Evolutionary conservation across 64 coral and sea anemone species (phyloP).

Genomic region (Cladopsammia gracilis): DNA sequence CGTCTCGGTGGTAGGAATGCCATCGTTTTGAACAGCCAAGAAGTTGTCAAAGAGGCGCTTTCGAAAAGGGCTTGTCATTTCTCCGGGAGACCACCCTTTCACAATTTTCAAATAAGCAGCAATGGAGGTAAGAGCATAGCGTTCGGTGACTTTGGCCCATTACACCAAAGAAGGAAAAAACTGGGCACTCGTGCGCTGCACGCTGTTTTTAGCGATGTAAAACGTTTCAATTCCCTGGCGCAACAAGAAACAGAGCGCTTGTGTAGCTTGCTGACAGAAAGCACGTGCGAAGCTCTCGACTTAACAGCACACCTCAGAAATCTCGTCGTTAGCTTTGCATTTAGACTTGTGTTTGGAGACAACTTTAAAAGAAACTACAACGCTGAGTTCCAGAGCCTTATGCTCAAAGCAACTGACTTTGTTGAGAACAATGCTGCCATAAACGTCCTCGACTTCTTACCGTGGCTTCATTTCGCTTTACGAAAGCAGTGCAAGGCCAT

Average conservation of each 20-base stretch:
- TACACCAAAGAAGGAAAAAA: conserved; percentile 65
- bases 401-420: conserved; percentile 58
- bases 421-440: conserved; percentile 61
- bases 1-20: conserved; percentile 72
- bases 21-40: conserved; percentile 64
- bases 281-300: conserved; percentile 34
- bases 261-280: conserved; percentile 7
- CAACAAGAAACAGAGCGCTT: conserved; percentile 60
- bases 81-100: conserved; percentile 65
- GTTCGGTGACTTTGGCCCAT: conserved; percentile 70
- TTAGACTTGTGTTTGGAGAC: conserved; percentile 79
- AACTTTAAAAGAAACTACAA: conserved; percentile 30
- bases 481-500: conserved; percentile 53
- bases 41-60: conserved; percentile 63
- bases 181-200: conserved; percentile 58
- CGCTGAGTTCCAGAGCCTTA: conserved; percentile 37
- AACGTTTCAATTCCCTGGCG: conserved; percentile 56
- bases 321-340: conserved; percentile 64
- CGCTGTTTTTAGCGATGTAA: conserved; percentile 64
- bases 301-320: conserved; percentile 51
- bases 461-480: conserved; percentile 75
- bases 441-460: conserved; percentile 79
- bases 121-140: conserved; percentile 67
- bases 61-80: conserved; percentile 75
- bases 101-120: conserved; percentile 74